These are phyloP conservation scores for Micromys minutus DNA, from an alignment of 2,113 vertebrate species.

Conservation along the genomic window DNA sequence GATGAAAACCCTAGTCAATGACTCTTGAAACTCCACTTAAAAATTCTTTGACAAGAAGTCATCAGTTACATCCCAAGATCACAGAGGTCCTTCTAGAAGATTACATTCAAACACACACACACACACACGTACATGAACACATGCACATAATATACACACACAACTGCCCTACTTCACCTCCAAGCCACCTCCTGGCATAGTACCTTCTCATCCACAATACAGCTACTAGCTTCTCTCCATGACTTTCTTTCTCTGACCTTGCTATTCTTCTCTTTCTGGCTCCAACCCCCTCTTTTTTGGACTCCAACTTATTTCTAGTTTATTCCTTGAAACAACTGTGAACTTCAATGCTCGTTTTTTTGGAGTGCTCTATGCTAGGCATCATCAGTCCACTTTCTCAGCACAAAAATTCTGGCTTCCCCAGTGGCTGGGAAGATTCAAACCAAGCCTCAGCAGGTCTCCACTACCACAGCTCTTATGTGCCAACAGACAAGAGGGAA, in stretches of 20 bases:
- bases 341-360: background rate
- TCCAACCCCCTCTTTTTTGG: background rate
- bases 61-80: background rate
- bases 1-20: background rate
- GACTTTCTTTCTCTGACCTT: rapidly evolving
- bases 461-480: no score
- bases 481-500: background rate
- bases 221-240: background rate
- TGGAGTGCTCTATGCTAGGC: background rate
- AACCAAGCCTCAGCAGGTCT: background rate
- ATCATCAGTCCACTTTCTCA: background rate
- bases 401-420: background rate
- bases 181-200: rapidly evolving
- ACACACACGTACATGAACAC: background rate
- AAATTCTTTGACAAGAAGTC: background rate
- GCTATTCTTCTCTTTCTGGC: background rate
- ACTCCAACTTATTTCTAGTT: background rate
- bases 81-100: background rate
- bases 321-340: background rate
- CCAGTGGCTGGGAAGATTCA: background rate
- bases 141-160: background rate
- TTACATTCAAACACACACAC: background rate
- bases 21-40: background rate
- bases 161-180: background rate
- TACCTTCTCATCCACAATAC: background rate